These are phyloP conservation scores for Zaprionus ornatus DNA, from an alignment of 1,140 invertebrate genomes.

Conservation along the genomic window DNA sequence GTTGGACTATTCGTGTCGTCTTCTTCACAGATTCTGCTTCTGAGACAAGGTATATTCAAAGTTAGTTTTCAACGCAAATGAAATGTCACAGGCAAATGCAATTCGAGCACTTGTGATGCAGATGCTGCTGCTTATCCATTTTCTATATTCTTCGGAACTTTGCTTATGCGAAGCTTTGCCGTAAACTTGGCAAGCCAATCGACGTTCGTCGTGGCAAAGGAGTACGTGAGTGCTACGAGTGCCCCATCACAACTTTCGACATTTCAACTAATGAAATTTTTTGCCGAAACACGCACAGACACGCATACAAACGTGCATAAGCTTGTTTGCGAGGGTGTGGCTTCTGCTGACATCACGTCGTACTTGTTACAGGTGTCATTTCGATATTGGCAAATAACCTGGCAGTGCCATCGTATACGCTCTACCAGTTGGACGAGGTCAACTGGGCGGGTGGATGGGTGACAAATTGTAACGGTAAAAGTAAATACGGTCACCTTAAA, in stretches of 20 bases:
- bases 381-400: slow-evolving; percentile 47
- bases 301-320: not conserved
- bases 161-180: slow-evolving; percentile 1
- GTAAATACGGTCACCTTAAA: slow-evolving; percentile 23
- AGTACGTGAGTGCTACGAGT: slow-evolving; percentile 1
- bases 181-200: slow-evolving; percentile 34
- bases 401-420: not conserved
- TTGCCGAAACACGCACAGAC: slow-evolving; percentile 28
- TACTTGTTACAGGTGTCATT: slow-evolving; percentile 69
- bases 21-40: not conserved
- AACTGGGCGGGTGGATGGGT: not conserved
- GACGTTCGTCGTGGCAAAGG: not conserved
- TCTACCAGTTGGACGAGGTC: slow-evolving; percentile 10
- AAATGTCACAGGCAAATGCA: slow-evolving; percentile 71
- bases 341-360: slow-evolving; percentile 76
- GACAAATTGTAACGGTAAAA: slow-evolving; percentile 15
- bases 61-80: slow-evolving; percentile 16
- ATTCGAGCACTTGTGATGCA: slow-evolving; percentile 42
- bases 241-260: slow-evolving; percentile 60
- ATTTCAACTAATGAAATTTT: slow-evolving; percentile 76
- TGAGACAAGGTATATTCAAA: not conserved
- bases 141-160: slow-evolving; percentile 13
- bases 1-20: not conserved
- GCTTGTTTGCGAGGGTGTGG: slow-evolving; percentile 20
- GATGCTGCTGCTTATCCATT: not conserved